phyloP scores from a whole-genome alignment of 2,888 invertebrate species.

The Candidula unifasciata region DNA sequence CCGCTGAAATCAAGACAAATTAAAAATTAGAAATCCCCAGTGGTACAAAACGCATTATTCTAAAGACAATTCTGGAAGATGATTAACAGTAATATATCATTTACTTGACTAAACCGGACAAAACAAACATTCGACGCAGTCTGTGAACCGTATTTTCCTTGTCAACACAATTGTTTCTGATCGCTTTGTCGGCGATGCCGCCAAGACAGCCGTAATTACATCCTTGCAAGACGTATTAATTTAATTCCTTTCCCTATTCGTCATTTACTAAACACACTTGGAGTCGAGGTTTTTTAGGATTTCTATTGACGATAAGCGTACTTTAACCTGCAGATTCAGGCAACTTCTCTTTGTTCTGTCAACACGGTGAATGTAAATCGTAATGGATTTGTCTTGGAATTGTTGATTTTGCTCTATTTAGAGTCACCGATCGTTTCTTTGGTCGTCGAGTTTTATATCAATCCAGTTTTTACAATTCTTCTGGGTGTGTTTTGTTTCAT shows the following conservation, averaged over 20 bases:
- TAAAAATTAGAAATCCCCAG: too few species aligned
- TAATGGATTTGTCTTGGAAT: constrained; percentile 26
- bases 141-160: not conserved
- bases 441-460: not conserved
- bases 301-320: constrained; percentile 9
- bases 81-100: not conserved
- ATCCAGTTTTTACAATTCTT: not conserved
- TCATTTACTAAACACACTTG: constrained; percentile 28
- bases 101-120: not conserved
- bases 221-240: not conserved
- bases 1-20: too few species aligned
- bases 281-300: not conserved
- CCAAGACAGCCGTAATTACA: constrained; percentile 9
- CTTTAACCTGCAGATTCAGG: not conserved
- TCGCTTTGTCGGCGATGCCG: not conserved
- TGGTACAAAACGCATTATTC: too few species aligned
- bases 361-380: constrained; percentile 18
- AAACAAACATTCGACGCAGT: not conserved
- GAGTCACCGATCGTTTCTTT: constrained; percentile 17
- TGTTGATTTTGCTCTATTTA: constrained; percentile 6
- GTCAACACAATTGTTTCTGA: not conserved
- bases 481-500: not conserved
- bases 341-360: not conserved
- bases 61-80: too few species aligned
- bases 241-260: not conserved